Conservation (phyloP, 1,140 invertebrate genomes). For the Druon quercuslanigerum region DNA sequence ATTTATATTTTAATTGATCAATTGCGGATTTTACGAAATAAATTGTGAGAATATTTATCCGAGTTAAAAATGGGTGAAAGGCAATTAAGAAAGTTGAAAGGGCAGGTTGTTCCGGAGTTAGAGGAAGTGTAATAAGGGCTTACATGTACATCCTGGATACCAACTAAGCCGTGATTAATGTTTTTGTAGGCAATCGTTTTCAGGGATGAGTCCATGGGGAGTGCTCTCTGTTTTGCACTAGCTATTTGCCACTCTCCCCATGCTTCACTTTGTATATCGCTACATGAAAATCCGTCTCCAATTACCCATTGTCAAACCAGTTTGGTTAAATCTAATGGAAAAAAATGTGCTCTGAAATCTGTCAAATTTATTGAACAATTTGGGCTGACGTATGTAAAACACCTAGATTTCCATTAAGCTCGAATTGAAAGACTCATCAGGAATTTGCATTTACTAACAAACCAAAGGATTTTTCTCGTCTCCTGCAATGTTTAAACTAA, state of each 20-base stretch:
- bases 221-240: constrained; percentile 56
- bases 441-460: no score
- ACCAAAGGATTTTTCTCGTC: no score
- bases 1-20: no score
- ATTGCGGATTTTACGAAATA: no score
- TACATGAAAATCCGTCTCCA: constrained; percentile 34
- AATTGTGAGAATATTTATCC: constrained; percentile 39
- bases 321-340: no score
- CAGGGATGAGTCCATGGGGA: constrained; percentile 60
- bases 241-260: constrained; percentile 56
- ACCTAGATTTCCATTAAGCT: no score
- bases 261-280: constrained; percentile 44
- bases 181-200: constrained; percentile 63
- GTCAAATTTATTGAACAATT: not conserved
- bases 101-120: constrained; percentile 49
- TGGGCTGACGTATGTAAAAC: no score
- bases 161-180: constrained; percentile 68
- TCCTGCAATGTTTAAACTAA: no score
- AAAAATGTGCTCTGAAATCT: not conserved
- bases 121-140: constrained; percentile 60
- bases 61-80: constrained; percentile 45
- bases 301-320: not conserved
- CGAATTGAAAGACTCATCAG: no score
- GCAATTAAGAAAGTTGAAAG: constrained; percentile 42
- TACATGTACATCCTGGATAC: constrained; percentile 57